Base-by-base conservation (phyloP, 2,888 invertebrate genomes). In the Philopedon plagiatum region DNA sequence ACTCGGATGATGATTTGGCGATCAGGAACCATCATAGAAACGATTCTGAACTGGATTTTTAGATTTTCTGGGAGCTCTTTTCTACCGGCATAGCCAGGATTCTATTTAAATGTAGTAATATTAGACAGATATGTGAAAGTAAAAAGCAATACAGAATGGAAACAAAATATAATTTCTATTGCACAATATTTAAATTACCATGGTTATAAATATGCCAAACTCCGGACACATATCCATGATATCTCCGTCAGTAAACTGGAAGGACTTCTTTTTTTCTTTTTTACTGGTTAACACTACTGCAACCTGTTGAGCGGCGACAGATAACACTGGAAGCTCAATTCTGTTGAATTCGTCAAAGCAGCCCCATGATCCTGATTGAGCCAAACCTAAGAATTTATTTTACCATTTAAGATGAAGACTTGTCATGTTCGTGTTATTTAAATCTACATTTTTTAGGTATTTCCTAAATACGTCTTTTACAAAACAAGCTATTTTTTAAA, bases 21-120 rank as follows among this genome's bases (percentile, higher is more conserved):
- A 85, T 98, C 98, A 0, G 98, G 98, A 13, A 98, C 98, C 98
- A 98, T 98, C 98, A 98, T 98, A 44, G 98, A 97, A 0, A 98
- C 98, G 0, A 97, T 97, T 64, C 98, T 91, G 86, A 98, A 98
- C 86, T 98, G 98, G 79, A 98, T 97, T 88, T 98, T 98, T 77
- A 98, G 88, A 86, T 98, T 98, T 87, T 98, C 98, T 0, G 98
- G 98, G 56, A 98, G 85, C 84, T 98, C 98, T 81, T 98, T 98
- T 67, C 98, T 91, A 0, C 98, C 98, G 26, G 98, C 98, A 83
- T 98, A 98, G 0, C 98, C 98, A 13, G 98, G 98, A 88, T 98
- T 98, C 97, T 97, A 82, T 7, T 83, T 26, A 49, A 49, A 1
- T 26, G 15, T 11, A n/a, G 2, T 11, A 37, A 37, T 11, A 37